Base-by-base conservation (phyloP, 2,797 vertebrate species). In the Lacerta viridis region DNA sequence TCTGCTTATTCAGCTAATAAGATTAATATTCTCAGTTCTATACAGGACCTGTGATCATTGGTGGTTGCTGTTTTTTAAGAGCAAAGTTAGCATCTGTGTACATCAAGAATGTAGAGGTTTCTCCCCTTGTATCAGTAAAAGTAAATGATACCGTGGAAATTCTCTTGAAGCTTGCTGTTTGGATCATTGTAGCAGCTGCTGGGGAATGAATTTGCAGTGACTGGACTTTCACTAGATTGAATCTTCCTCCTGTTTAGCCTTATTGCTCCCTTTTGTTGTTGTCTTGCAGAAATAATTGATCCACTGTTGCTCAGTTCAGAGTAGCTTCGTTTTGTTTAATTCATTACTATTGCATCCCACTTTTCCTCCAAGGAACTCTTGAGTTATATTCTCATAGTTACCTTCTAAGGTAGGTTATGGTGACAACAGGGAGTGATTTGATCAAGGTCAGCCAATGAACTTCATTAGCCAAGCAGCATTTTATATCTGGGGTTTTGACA, bases 101-200 rank as follows among this genome's bases (percentile, higher is more conserved):
- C 33, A 43, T 79, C 41, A 13, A 27, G 76, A 46, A 64, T n/a
- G 10, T 76, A 7, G 75, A 61, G 39, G 41, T 85, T 79, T 55
- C 11, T 87, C 90, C 25, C 17, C 6, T 36, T 39, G 4, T 79
- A 75, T 72, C 77, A 68, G 61, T 39, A 87, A 82, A 78, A 36
- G 7, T 36, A 66, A 29, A 83, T 29, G 3, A 36, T 64, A 86
- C n/a, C 20, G 8, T 61, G 41, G 68, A 29, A 78, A 77, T 46
- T 55, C 46, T 68, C 78, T 64, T 83, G 61, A 68, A 25, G 4
- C 25, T 46, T 85, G 15, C 59, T 87, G 64, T n/a, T 87, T 36
- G 50, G 59, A 46, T 77, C 6, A 15, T 89, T 59, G 84, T 43
- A 50, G 71, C 85, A 84, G 43, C 7, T 2, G 29, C 25, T 33